A percentile compares a stretch with the other conserved stretches of the same genome.
These are phyloP conservation scores for Pristionchus fissidentatus DNA, from an alignment of 2,888 invertebrate species.

Conservation along the genomic window DNA sequence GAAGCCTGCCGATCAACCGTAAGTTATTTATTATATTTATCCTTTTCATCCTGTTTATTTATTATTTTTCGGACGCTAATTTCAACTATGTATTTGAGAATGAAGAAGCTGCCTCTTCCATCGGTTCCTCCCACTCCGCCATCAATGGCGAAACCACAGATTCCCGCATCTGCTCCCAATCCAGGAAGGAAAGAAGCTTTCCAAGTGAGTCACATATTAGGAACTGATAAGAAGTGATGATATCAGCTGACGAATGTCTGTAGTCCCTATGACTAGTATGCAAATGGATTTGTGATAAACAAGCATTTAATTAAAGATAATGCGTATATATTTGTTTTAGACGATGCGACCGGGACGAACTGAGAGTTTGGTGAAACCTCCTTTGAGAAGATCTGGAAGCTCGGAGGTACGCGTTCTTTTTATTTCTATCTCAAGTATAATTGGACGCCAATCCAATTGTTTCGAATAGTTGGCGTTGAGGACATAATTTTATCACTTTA, in stretches of 20 bases:
- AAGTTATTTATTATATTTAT: neutral
- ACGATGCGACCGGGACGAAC: constrained; percentile 57
- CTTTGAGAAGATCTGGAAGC: constrained; percentile 56
- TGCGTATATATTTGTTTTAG: constrained; percentile 40
- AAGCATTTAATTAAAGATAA: neutral
- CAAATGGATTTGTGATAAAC: neutral
- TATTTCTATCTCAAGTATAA: too few relatives aligned
- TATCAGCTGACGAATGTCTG: neutral
- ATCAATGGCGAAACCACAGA: constrained; percentile 23
- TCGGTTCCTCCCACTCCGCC: constrained; percentile 47
- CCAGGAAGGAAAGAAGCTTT: constrained; percentile 26
- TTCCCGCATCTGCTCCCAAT: neutral
- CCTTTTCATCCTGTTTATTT: neutral
- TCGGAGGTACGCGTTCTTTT: constrained; percentile 53
- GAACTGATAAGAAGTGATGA: too few relatives aligned
- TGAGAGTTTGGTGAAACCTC: constrained; percentile 51
- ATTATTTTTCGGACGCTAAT: neutral
- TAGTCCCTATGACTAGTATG: neutral
- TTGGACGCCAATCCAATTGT: too few relatives aligned
- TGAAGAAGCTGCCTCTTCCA: constrained; percentile 24
- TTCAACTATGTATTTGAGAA: neutral
- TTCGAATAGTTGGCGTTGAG: too few relatives aligned
- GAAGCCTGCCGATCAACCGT: constrained; percentile 21
- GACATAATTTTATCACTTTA: too few relatives aligned
- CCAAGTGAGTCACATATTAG: constrained; percentile 1